Conservation (phyloP, 2,888 invertebrate species). For the Lomographa bimaculata region DNA sequence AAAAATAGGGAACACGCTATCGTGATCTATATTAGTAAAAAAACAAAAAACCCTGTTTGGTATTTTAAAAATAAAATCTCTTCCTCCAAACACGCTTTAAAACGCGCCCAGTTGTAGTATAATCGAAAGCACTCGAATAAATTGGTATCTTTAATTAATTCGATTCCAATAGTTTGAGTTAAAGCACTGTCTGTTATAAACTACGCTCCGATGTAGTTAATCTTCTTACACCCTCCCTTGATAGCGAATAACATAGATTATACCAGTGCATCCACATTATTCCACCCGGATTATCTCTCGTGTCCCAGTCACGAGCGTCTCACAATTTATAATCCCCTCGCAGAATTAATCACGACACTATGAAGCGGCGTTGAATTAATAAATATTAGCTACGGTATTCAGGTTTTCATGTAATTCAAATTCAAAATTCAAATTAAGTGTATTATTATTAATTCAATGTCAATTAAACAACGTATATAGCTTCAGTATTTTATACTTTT, state of each 20-base stretch:
- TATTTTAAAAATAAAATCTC: too few relatives aligned
- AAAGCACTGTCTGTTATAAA: constrained; percentile 42
- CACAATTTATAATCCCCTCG: constrained; percentile 47
- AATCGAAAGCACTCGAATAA: too few relatives aligned
- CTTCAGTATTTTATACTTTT: too few relatives aligned
- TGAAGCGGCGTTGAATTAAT: constrained; percentile 25
- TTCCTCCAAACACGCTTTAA: too few relatives aligned
- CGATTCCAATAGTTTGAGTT: constrained; percentile 25
- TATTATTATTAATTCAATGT: too few relatives aligned
- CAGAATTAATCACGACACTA: constrained; percentile 49
- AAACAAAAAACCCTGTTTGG: too few relatives aligned
- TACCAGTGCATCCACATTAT: constrained; percentile 59
- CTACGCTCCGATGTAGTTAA: constrained; percentile 51
- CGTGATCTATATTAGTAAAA: too few relatives aligned
- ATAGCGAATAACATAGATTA: constrained; percentile 59
- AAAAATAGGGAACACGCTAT: too few relatives aligned
- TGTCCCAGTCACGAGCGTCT: constrained; percentile 48
- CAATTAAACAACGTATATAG: too few relatives aligned
- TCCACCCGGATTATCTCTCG: constrained; percentile 59
- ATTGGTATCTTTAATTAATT: too few relatives aligned
- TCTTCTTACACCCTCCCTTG: constrained; percentile 55
- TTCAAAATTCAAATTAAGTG: too few relatives aligned
- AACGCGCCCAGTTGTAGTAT: too few relatives aligned
- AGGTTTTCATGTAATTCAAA: constrained; percentile 14
- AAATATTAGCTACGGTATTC: constrained; percentile 21